These are phyloP conservation scores for Tribolium freemani DNA, from an alignment of 2,888 invertebrate genomes.

Conservation along the genomic window DNA sequence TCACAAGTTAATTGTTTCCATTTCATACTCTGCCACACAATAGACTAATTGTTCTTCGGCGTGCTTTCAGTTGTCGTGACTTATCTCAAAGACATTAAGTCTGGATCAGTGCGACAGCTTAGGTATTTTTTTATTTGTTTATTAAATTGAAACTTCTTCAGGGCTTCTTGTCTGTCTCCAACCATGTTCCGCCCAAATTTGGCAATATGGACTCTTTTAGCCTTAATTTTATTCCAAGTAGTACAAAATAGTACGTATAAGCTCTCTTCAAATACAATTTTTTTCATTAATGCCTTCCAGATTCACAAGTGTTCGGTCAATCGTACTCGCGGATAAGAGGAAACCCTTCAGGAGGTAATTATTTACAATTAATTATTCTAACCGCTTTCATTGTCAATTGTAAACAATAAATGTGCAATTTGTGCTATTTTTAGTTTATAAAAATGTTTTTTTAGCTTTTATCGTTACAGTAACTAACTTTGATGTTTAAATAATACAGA, in stretches of 20 bases:
- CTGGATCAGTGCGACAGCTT: not conserved
- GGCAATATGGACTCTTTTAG: constrained; percentile 32
- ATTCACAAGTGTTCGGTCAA: constrained; percentile 18
- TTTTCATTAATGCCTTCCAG: constrained; percentile 20
- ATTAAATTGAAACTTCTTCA: constrained; percentile 15
- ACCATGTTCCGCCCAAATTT: constrained; percentile 35
- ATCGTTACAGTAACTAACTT: not conserved
- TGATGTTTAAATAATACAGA: not conserved
- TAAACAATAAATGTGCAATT: not conserved
- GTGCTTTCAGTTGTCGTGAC: not conserved
- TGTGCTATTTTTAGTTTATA: not conserved
- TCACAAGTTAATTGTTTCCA: not conserved
- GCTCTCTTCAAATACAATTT: not conserved
- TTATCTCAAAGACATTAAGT: not conserved
- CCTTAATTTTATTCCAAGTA: constrained; percentile 24
- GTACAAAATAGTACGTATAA: constrained; percentile 30
- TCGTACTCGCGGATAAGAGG: constrained; percentile 50
- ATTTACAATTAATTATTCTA: constrained; percentile 22
- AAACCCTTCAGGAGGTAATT: constrained; percentile 61
- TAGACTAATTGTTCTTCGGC: not conserved
- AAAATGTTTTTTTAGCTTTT: not conserved
- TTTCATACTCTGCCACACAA: not conserved
- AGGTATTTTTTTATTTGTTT: not conserved
- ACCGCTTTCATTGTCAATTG: not conserved
- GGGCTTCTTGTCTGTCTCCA: constrained; percentile 16